Percentiles rank a stretch among this genome's conserved stretches.
phyloP scores from a whole-genome alignment of 2,797 vertebrate genomes.

The Chrysocyon brachyurus region DNA sequence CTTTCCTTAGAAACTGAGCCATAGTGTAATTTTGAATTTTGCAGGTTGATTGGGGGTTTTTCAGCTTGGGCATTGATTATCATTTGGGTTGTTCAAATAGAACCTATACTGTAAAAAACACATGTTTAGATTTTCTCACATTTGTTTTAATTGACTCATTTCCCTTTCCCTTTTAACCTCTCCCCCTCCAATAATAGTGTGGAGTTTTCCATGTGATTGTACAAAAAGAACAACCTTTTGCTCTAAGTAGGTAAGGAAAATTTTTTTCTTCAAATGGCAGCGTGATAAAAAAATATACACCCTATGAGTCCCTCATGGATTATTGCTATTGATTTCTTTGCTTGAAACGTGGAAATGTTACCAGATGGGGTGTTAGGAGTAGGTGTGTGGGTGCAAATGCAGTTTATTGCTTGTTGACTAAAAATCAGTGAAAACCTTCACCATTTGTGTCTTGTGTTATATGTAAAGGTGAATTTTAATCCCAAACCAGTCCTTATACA shows the following conservation, averaged over 20 bases:
- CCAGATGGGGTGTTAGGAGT: constrained; percentile 97
- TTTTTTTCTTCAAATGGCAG: constrained; percentile 86
- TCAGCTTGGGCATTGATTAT: constrained; percentile 45
- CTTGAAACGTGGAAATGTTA: constrained; percentile 97
- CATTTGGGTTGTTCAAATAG: constrained; percentile 51
- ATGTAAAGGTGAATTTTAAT: constrained; percentile 88
- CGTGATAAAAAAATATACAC: constrained; percentile 90
- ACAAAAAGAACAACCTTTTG: constrained; percentile 86
- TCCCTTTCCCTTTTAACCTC: not conserved
- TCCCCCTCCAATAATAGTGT: constrained; percentile 67
- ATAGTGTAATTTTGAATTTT: constrained; percentile 78
- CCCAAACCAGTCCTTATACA: constrained; percentile 84
- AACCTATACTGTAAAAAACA: constrained; percentile 53
- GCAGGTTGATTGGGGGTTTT: constrained; percentile 71
- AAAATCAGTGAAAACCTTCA: constrained; percentile 89
- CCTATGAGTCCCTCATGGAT: constrained; percentile 94
- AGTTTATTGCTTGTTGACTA: constrained; percentile 90
- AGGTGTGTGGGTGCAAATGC: constrained; percentile 93
- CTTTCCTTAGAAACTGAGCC: constrained; percentile 75
- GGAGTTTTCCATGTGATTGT: constrained; percentile 84
- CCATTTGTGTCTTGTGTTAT: constrained; percentile 85
- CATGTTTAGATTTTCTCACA: constrained; percentile 79
- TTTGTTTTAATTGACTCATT: constrained; percentile 58
- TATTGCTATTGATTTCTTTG: constrained; percentile 99
- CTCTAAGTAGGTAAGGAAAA: constrained; percentile 86